Evolutionary conservation across 2,797 vertebrate species (phyloP).

Genomic region (Gouania willdenowi): DNA sequence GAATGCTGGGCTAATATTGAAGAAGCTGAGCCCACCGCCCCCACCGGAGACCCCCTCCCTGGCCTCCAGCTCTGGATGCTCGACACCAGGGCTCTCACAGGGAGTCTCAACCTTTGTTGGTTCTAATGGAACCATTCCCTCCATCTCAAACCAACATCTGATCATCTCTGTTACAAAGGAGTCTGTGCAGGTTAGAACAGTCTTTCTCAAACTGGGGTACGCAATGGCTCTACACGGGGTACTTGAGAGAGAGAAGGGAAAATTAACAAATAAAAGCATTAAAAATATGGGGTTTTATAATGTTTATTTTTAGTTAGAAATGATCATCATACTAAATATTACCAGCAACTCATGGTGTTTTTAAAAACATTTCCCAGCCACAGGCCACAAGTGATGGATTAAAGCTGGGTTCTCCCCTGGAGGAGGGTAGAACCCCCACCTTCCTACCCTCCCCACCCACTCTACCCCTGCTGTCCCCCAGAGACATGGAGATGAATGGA

Average conservation of each 20-base stretch:
- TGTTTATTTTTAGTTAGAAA: too few relatives aligned
- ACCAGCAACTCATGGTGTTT: too few relatives aligned
- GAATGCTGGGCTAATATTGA: slow-evolving; percentile 52
- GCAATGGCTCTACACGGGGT: too few relatives aligned
- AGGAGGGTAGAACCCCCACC: too few relatives aligned
- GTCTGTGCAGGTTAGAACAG: slow-evolving; percentile 32
- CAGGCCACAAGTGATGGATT: too few relatives aligned
- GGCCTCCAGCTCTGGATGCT: slow-evolving; percentile 26
- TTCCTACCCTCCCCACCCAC: slow-evolving; percentile 13
- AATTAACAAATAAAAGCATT: too few relatives aligned
- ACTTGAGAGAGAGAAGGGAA: too few relatives aligned
- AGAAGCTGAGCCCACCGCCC: slow-evolving; percentile 42
- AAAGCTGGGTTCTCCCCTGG: too few relatives aligned
- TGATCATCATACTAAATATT: too few relatives aligned
- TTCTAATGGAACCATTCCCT: slow-evolving; percentile 28
- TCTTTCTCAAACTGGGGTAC: not conserved
- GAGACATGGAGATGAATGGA: slow-evolving; percentile 78
- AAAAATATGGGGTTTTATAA: too few relatives aligned
- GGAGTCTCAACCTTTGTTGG: slow-evolving; percentile 29
- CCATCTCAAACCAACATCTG: slow-evolving; percentile 5
- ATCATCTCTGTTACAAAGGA: slow-evolving; percentile 1
- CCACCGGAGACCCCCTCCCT: slow-evolving; percentile 38
- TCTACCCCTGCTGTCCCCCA: slow-evolving; percentile 69
- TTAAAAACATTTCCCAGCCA: too few relatives aligned
- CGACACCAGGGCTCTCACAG: slow-evolving; percentile 41